Evolutionary conservation across 2,888 invertebrate species (phyloP).

Genomic region (Coenonympha arcania): DNA sequence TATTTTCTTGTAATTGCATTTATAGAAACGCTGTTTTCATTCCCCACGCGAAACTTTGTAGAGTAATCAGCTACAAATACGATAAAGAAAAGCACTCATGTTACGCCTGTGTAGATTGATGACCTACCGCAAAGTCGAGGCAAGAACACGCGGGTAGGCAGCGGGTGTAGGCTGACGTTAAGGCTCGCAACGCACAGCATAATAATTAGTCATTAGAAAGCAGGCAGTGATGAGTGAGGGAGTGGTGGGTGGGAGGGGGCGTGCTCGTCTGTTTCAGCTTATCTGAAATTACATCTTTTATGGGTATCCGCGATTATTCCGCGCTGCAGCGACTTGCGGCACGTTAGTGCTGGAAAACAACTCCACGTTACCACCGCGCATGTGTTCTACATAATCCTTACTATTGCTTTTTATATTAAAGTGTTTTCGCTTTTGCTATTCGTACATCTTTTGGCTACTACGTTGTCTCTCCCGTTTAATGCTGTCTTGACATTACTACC

Average conservation of each 20-base stretch:
- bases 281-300: constrained; percentile 76
- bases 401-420: constrained; percentile 69
- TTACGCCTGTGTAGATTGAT: constrained; percentile 43
- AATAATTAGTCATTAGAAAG: constrained; percentile 76
- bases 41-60: constrained; percentile 24
- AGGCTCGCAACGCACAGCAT: constrained; percentile 73
- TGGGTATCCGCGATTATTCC: constrained; percentile 75
- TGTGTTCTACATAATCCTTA: constrained; percentile 68
- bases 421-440: constrained; percentile 53
- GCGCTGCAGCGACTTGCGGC: constrained; percentile 72
- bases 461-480: not conserved
- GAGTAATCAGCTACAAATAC: too few species aligned
- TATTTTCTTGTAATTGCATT: too few species aligned
- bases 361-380: constrained; percentile 63
- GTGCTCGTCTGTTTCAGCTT: constrained; percentile 74
- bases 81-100: constrained; percentile 36
- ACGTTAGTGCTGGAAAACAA: constrained; percentile 69
- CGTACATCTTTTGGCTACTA: constrained; percentile 27
- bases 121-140: constrained; percentile 49
- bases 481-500: too few species aligned
- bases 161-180: constrained; percentile 47
- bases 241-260: constrained; percentile 45
- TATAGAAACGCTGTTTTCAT: constrained; percentile 19
- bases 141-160: constrained; percentile 48
- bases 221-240: constrained; percentile 56